Conservation (phyloP, 2,797 vertebrate genomes). For the Bothrops alternatus region DNA sequence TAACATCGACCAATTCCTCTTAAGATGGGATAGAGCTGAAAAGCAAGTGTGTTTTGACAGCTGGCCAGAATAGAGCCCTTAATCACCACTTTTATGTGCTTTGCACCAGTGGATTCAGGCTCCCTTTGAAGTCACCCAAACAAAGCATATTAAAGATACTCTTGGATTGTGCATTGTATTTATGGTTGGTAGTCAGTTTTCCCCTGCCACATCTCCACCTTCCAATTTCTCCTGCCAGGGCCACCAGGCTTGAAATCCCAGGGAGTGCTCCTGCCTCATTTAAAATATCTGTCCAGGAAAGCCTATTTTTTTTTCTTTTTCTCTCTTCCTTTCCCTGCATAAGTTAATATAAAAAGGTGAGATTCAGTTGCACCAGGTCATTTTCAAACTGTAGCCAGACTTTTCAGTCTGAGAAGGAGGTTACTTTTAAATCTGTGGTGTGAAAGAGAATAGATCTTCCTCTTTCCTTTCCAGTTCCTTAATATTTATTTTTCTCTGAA, state of each 20-base stretch:
- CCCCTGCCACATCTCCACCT: not conserved
- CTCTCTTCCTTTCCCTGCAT: not conserved
- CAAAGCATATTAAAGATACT: not conserved
- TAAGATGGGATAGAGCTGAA: not conserved
- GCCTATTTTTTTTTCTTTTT: not conserved
- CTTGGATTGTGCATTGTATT: not conserved
- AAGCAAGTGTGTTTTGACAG: not conserved
- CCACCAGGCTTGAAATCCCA: not conserved
- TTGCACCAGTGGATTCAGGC: not conserved
- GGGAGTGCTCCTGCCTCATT: not conserved
- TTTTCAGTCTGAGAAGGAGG: not conserved
- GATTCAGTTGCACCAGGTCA: not conserved
- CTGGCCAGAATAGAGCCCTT: not conserved
- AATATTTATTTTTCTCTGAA: not conserved
- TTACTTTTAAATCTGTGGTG: not conserved
- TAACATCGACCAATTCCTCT: not conserved
- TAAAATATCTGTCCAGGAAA: not conserved
- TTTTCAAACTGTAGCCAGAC: not conserved
- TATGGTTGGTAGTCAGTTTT: not conserved
- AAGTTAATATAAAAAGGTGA: not conserved
- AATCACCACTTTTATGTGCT: not conserved
- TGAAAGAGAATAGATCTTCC: not conserved
- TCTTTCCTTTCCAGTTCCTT: not conserved
- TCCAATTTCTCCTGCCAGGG: not conserved
- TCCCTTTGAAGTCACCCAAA: not conserved